Conservation (phyloP, 2,797 vertebrate genomes). For the Anguilla pacifica region DNA sequence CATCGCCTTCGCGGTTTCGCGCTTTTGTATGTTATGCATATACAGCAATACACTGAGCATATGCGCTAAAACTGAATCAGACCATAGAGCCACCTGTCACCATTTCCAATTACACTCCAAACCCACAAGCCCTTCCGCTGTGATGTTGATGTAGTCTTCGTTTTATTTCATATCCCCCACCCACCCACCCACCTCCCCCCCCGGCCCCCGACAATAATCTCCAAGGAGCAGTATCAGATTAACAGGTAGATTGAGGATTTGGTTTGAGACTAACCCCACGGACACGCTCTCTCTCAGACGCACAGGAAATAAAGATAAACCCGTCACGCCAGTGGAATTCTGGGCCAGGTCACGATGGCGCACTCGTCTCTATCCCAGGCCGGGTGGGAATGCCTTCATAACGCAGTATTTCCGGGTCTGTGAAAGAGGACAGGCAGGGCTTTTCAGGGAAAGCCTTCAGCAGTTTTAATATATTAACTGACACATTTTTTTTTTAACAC, state of each 20-base stretch:
- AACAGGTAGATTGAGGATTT: constrained; percentile 13
- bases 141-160: background rate
- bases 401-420: background rate
- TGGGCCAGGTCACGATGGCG: background rate
- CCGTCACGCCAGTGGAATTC: constrained; percentile 20
- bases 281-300: background rate
- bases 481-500: too few species aligned
- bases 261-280: background rate
- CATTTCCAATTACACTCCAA: background rate
- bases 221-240: background rate
- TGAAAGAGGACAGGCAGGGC: background rate
- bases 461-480: too few species aligned
- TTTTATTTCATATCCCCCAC: background rate
- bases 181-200: background rate
- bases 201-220: background rate
- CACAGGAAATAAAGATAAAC: constrained; percentile 30
- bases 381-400: constrained; percentile 10
- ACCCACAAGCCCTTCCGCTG: background rate
- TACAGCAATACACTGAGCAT: background rate
- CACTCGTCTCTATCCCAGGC: background rate
- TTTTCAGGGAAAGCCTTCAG: background rate
- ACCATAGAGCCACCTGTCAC: background rate
- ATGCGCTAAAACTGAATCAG: background rate
- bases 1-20: background rate
- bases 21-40: background rate